phyloP scores from a whole-genome alignment of 2,113 vertebrate genomes.

The Tragelaphus strepsiceros region DNA sequence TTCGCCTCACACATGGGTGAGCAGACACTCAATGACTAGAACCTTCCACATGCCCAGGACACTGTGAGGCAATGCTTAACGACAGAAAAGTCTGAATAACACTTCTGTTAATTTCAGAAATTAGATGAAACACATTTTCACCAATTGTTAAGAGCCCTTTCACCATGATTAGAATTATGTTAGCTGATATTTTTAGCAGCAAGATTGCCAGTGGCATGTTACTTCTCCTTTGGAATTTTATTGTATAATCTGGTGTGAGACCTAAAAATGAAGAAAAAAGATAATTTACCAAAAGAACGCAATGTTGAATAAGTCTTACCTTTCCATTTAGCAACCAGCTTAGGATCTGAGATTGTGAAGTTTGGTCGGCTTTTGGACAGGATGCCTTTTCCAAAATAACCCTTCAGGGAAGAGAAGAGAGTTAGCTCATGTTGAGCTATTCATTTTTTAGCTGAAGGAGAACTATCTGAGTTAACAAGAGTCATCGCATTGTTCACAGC shows the following conservation, averaged over 20 bases:
- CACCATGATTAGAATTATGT: neutral
- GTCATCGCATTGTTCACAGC: neutral
- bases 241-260: neutral
- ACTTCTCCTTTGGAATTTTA: neutral
- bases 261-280: neutral
- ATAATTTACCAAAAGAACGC: neutral
- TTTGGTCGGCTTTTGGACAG: conserved; percentile 90
- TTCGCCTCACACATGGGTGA: neutral
- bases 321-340: conserved; percentile 82
- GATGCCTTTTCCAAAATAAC: conserved; percentile 95
- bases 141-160: neutral
- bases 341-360: conserved; percentile 84
- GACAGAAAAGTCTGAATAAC: neutral
- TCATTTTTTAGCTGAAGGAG: neutral
- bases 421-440: neutral
- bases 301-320: conserved; percentile 73
- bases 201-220: neutral
- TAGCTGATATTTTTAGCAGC: neutral
- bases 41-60: neutral
- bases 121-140: neutral
- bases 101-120: neutral
- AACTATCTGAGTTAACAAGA: neutral
- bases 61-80: neutral
- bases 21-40: neutral
- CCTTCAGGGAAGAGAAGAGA: conserved; percentile 78